phyloP scores from a whole-genome alignment of 2,888 invertebrate species.

The Callosobruchus maculatus region DNA sequence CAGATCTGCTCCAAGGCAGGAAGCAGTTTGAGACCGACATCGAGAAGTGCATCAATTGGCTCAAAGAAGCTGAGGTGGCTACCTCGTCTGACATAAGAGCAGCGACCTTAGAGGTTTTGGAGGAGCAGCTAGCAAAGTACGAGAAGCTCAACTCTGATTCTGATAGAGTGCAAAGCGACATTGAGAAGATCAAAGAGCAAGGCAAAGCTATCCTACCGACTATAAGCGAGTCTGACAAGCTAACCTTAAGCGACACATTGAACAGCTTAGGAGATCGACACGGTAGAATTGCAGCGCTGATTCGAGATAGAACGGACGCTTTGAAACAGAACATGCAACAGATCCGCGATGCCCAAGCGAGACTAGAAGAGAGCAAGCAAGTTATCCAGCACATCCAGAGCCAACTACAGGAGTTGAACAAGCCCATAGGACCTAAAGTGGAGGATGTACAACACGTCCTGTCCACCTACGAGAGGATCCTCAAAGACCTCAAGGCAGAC shows the following conservation, averaged over 20 bases:
- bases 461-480: constrained; percentile 71
- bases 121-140: constrained; percentile 86
- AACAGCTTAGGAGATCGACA: constrained; percentile 76
- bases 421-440: constrained; percentile 81
- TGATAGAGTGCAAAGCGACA: constrained; percentile 64
- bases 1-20: constrained; percentile 71
- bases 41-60: constrained; percentile 80
- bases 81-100: constrained; percentile 77
- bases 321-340: constrained; percentile 76
- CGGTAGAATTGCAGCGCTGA: constrained; percentile 67
- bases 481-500: constrained; percentile 73
- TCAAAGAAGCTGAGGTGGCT: constrained; percentile 85
- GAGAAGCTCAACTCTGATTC: constrained; percentile 74
- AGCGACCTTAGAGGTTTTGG: constrained; percentile 75
- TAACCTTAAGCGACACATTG: constrained; percentile 76
- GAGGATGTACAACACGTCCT: constrained; percentile 87
- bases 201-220: constrained; percentile 76
- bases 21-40: constrained; percentile 79
- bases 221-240: constrained; percentile 80
- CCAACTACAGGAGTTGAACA: constrained; percentile 76
- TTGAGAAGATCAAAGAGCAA: constrained; percentile 74
- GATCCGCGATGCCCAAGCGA: constrained; percentile 75
- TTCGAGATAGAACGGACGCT: constrained; percentile 70
- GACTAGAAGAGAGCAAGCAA: constrained; percentile 74
- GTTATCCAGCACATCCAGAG: constrained; percentile 80